Base-by-base conservation (phyloP, 1,140 invertebrate genomes). In the Andricus grossulariae region DNA sequence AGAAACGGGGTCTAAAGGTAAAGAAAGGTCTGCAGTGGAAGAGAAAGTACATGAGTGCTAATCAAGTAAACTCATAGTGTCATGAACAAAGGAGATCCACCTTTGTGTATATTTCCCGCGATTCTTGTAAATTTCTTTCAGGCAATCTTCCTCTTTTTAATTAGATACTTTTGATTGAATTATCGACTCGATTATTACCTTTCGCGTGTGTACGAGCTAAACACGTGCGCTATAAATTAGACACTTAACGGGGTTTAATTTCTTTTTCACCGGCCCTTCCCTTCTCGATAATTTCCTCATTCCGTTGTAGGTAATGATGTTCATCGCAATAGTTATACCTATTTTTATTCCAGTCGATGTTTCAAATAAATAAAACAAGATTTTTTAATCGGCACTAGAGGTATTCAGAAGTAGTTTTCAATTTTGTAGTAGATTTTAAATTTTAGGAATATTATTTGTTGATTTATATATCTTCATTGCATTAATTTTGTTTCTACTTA, bases 231-330 rank as follows among this genome's bases (percentile, higher is more conserved):
- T 57, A 25, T 57, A 12, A 15, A 60, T 60, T 60, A 4, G 18
- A 60, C 21, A 32, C 5, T 66, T 66, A 66, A 66, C 60, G 60
- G 60, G 3, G 16, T 45, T 45, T 39, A 6, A 32, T n/a, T 66
- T 66, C 39, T 32, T 60, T 66, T 39, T 66, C 60, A n/a, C 39
- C 15, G n/a, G 18, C 55, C 15, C 60, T 66, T 66, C 13, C 32
- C 60, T 66, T 32, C 16, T 66, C 39, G 60, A 66, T 66, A 66
- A 66, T 39, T 66, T 66, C 60, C 60, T 66, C 60, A 66, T 66
- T 66, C 25, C 60, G 39, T 15, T 32, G 21, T 39, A 66, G 12
- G 8, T 25, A 39, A 39, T 45, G 60, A 15, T 39, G 60, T 66
- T 45, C 25, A 12, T 66, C 10, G 15, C 60, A 8, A 13, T 13